phyloP scores from a whole-genome alignment of 2,113 vertebrate genomes.

The Cervus canadensis region DNA sequence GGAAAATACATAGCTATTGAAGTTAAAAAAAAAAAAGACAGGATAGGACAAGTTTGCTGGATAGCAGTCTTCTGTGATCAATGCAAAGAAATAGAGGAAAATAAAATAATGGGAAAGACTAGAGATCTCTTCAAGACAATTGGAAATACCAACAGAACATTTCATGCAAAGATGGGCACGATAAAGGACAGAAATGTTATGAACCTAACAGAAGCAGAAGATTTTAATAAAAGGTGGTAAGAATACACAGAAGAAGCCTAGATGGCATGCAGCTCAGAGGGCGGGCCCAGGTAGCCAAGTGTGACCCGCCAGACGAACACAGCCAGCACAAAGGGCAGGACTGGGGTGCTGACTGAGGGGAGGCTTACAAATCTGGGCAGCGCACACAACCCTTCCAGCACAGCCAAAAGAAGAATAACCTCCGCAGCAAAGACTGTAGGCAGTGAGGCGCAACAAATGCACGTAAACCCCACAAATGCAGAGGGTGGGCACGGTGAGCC shows the following conservation, averaged over 20 bases:
- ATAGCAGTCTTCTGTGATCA: neutral
- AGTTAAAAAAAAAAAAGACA: neutral
- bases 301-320: neutral
- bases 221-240: neutral
- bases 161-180: neutral
- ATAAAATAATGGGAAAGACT: neutral
- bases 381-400: neutral
- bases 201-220: neutral
- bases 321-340: neutral
- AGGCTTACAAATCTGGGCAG: neutral
- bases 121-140: neutral
- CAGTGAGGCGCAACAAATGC: neutral
- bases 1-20: neutral
- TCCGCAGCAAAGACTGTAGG: neutral
- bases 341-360: neutral
- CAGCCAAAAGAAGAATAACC: neutral
- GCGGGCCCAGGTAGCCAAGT: rapidly evolving
- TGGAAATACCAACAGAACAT: neutral
- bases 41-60: neutral
- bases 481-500: neutral
- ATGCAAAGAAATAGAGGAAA: neutral
- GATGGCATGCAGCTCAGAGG: neutral
- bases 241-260: neutral
- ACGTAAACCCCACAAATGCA: neutral
- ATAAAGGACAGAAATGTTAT: neutral